phyloP scores from a whole-genome alignment of 2,797 vertebrate genomes.

The Cyprinella venusta region DNA sequence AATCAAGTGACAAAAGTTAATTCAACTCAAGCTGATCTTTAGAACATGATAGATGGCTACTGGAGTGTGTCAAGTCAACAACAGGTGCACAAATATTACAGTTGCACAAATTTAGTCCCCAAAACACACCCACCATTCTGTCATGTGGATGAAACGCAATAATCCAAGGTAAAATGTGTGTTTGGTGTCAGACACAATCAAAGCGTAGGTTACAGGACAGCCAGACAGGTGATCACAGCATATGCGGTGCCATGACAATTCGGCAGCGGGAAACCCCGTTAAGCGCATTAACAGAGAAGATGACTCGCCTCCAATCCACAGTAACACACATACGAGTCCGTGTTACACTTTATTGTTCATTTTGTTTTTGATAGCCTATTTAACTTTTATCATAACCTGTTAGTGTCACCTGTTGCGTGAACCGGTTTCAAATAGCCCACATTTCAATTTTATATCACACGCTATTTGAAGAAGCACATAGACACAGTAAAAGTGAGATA shows the following conservation, averaged over 20 bases:
- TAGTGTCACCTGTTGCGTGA: constrained; percentile 20
- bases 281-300: constrained; percentile 23
- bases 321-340: constrained; percentile 4
- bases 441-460: not conserved
- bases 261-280: constrained; percentile 6
- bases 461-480: not conserved
- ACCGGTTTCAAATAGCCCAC: not conserved
- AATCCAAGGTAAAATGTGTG: not conserved
- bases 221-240: constrained; percentile 20
- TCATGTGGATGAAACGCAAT: not conserved
- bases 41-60: not conserved
- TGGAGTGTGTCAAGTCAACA: not conserved
- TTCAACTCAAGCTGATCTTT: not conserved
- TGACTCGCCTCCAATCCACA: not conserved
- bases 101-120: not conserved
- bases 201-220: constrained; percentile 1
- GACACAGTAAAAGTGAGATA: not conserved
- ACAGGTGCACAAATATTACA: not conserved
- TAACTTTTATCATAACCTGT: constrained; percentile 6
- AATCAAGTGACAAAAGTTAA: not conserved
- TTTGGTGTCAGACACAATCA: not conserved
- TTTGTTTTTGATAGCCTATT: not conserved
- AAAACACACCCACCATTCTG: not conserved
- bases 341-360: not conserved
- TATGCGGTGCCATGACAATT: not conserved